Percentiles rank a stretch among this genome's conserved stretches.
phyloP scores from a whole-genome alignment of 92 coral and sea anemone species.

The Pocillopora meandrina region DNA sequence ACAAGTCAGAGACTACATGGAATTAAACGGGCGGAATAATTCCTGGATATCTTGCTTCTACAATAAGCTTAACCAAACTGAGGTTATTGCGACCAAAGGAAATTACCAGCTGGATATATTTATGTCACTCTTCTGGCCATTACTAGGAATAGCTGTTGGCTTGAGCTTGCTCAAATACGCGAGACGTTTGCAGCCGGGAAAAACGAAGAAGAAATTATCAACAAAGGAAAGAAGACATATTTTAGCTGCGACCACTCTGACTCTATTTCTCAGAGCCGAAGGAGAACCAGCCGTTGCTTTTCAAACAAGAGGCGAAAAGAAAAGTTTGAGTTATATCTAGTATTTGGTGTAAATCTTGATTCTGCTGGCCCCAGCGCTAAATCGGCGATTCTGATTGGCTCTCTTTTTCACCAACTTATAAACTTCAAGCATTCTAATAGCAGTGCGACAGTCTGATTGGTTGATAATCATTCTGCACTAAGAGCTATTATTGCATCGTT shows the following conservation, averaged over 20 bases:
- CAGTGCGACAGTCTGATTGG: too few species aligned
- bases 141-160: not conserved
- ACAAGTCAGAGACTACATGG: conserved; percentile 16
- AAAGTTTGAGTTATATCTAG: too few species aligned
- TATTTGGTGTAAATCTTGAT: too few species aligned
- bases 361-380: too few species aligned
- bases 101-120: conserved; percentile 4
- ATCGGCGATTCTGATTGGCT: too few species aligned
- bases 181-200: not conserved
- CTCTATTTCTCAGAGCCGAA: conserved; percentile 9
- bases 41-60: conserved; percentile 1
- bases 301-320: too few species aligned
- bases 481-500: too few species aligned
- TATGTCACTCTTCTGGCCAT: conserved; percentile 20
- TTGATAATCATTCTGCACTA: too few species aligned
- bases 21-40: conserved; percentile 12
- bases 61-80: conserved; percentile 19
- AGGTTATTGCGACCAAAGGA: conserved; percentile 8
- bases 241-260: conserved; percentile 2
- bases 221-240: not conserved
- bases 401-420: too few species aligned
- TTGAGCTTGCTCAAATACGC: conserved; percentile 7
- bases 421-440: too few species aligned
- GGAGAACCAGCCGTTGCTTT: not conserved
- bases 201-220: not conserved